Percentiles rank a stretch among this genome's conserved stretches.
These are phyloP conservation scores for Cryptosula pallasiana DNA, from an alignment of 2,888 invertebrate species.

Conservation along the genomic window DNA sequence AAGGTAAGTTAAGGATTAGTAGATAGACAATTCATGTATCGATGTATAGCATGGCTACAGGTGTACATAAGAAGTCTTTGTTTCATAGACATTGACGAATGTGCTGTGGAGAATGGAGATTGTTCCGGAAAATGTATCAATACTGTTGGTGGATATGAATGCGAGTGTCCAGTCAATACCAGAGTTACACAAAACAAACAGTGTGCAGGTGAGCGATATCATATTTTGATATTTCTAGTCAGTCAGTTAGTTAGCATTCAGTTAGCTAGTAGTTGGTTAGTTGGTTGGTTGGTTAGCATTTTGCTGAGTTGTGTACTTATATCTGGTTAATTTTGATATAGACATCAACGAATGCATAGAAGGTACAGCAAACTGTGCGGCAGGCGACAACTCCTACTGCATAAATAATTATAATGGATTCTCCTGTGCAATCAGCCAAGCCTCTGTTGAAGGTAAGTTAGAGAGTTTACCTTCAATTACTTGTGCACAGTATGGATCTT, in stretches of 20 bases:
- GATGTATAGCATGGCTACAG: too few species aligned
- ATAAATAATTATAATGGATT: not conserved
- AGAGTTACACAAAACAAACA: slow-evolving; percentile 39
- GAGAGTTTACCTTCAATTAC: too few species aligned
- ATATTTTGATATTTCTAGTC: too few species aligned
- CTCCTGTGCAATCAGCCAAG: slow-evolving; percentile 9
- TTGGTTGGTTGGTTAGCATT: too few species aligned
- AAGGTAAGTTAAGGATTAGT: too few species aligned
- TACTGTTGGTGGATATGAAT: slow-evolving; percentile 46
- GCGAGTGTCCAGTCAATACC: slow-evolving; percentile 47
- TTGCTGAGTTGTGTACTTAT: too few species aligned
- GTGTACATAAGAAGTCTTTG: not conserved
- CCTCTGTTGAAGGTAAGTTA: not conserved
- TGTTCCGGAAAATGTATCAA: slow-evolving; percentile 49
- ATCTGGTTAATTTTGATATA: too few species aligned
- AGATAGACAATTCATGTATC: too few species aligned
- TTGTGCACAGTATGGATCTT: too few species aligned
- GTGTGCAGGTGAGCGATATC: slow-evolving; percentile 7
- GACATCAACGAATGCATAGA: slow-evolving; percentile 13
- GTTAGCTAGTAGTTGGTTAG: too few species aligned
- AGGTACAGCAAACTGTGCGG: not conserved
- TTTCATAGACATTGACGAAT: slow-evolving; percentile 45
- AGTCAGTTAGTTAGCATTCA: too few species aligned
- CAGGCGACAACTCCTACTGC: not conserved
- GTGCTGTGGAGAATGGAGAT: slow-evolving; percentile 38